phyloP scores from a whole-genome alignment of 1,140 invertebrate species.

The Drosophila hydei region DNA sequence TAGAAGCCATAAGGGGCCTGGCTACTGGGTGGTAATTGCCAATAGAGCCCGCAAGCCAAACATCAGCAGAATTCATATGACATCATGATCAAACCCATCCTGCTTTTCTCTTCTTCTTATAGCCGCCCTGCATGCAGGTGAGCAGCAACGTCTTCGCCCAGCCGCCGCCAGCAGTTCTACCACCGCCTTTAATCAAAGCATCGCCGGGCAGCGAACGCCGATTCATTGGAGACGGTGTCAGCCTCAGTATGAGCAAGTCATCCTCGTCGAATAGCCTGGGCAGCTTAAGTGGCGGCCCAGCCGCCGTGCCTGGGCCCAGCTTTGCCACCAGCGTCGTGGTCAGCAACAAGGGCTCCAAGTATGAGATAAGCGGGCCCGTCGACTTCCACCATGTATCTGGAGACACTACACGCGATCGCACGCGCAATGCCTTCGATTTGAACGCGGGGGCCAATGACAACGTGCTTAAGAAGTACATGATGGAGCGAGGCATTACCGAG shows the following conservation, averaged over 20 bases:
- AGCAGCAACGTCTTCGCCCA: constrained; percentile 62
- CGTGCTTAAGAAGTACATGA: constrained; percentile 76
- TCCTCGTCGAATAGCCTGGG: constrained; percentile 63
- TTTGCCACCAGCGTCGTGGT: constrained; percentile 58
- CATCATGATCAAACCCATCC: neutral
- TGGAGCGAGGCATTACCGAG: constrained; percentile 71
- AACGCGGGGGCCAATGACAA: constrained; percentile 62
- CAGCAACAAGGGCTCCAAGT: constrained; percentile 71
- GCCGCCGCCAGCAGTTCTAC: constrained; percentile 63
- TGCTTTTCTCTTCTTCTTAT: constrained; percentile 31
- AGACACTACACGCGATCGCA: constrained; percentile 72
- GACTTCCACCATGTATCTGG: constrained; percentile 75
- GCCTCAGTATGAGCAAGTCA: constrained; percentile 51
- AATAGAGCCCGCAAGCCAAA: neutral
- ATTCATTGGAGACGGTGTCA: constrained; percentile 3
- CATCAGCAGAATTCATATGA: neutral
- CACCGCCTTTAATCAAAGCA: constrained; percentile 41
- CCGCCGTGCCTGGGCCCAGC: constrained; percentile 59
- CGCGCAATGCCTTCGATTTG: constrained; percentile 74
- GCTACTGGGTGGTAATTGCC: constrained; percentile 78
- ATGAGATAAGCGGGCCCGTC: constrained; percentile 75
- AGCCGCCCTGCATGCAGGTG: constrained; percentile 74
- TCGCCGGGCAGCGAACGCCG: constrained; percentile 39
- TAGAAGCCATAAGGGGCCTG: constrained; percentile 72
- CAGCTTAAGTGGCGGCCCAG: constrained; percentile 45